These are phyloP conservation scores for Gila orcuttii DNA, from an alignment of 2,113 vertebrate species.

Conservation along the genomic window DNA sequence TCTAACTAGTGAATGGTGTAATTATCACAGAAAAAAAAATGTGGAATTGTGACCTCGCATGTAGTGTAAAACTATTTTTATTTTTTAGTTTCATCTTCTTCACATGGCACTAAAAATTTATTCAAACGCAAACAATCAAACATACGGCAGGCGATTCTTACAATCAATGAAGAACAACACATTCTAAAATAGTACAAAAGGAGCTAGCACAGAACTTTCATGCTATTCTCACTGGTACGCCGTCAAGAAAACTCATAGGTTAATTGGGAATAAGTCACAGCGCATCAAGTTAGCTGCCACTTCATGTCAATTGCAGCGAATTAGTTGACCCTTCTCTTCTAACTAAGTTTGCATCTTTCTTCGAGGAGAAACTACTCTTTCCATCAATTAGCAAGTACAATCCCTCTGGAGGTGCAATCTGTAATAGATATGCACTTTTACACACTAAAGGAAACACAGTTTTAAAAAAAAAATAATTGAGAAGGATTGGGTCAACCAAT, in stretches of 20 bases:
- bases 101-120: not conserved
- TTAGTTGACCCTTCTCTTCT: conserved; percentile 50
- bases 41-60: not conserved
- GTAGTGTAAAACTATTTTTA: conserved; percentile 3
- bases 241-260: conserved; percentile 42
- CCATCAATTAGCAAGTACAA: conserved; percentile 74
- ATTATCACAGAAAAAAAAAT: not conserved
- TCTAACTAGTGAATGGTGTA: not conserved
- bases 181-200: conserved; percentile 38
- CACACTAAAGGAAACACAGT: conserved; percentile 63
- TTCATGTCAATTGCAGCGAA: conserved; percentile 36
- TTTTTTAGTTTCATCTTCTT: not conserved
- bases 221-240: conserved; percentile 16
- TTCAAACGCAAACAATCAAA: not conserved
- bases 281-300: conserved; percentile 30
- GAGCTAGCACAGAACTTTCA: conserved; percentile 37
- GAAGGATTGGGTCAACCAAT: conserved; percentile 81
- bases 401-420: conserved; percentile 71
- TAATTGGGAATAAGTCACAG: conserved; percentile 50
- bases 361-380: conserved; percentile 59
- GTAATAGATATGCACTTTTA: conserved; percentile 74
- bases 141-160: not conserved
- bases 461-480: conserved; percentile 79
- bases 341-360: conserved; percentile 59
- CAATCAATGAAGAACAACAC: not conserved